phyloP scores from a whole-genome alignment of 2,888 invertebrate genomes.

The Pammene aurita region DNA sequence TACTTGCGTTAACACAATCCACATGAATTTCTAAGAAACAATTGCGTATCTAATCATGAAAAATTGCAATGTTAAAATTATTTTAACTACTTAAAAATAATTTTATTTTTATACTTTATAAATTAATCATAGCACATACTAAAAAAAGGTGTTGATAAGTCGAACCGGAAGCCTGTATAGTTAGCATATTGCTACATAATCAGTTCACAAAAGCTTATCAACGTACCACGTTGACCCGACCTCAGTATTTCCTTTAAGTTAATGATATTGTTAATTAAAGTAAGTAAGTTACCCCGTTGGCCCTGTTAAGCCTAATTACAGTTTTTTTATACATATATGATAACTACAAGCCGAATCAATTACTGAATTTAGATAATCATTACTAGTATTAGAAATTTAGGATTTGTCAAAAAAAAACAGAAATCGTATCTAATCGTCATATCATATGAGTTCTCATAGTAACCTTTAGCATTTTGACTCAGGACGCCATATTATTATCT shows the following conservation, averaged over 20 bases:
- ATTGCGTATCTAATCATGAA: too few relatives aligned
- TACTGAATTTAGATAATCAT: too few relatives aligned
- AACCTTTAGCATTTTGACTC: neutral
- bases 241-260: constrained; percentile 17
- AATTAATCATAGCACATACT: constrained; percentile 12
- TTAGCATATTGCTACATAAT: constrained; percentile 13
- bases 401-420: too few relatives aligned
- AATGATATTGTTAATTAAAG: constrained; percentile 22
- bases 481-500: neutral
- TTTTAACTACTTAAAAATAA: too few relatives aligned
- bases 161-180: constrained; percentile 5
- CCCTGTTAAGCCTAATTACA: too few relatives aligned
- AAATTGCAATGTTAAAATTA: too few relatives aligned
- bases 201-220: constrained; percentile 26
- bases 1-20: too few relatives aligned
- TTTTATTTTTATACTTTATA: neutral
- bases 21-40: too few relatives aligned
- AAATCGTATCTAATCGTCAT: too few relatives aligned
- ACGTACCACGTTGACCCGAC: constrained; percentile 6
- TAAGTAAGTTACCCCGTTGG: neutral
- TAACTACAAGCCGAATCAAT: neutral
- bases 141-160: constrained; percentile 12
- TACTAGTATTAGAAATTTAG: too few relatives aligned
- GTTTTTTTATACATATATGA: too few relatives aligned
- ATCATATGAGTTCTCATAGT: too few relatives aligned